Percentiles rank a stretch among this genome's conserved stretches.
Evolutionary conservation across 2,888 invertebrate species (phyloP).

Genomic region (Diarsia rubi): DNA sequence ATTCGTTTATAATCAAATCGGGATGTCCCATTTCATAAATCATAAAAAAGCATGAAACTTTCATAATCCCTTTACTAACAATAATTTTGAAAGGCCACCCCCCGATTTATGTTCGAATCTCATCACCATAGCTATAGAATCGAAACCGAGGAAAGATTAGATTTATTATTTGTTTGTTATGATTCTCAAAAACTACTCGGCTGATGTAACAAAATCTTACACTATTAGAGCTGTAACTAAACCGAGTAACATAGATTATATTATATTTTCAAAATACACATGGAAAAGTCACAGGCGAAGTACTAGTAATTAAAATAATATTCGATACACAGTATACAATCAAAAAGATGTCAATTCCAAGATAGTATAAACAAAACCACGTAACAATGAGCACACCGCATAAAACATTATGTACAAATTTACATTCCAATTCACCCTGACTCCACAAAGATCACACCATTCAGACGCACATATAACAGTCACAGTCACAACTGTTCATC

Average conservation of each 20-base stretch:
- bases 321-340: background rate
- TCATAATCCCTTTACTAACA: background rate
- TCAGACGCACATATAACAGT: constrained; percentile 42
- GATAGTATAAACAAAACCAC: constrained; percentile 31
- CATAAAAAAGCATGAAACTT: background rate
- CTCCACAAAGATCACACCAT: constrained; percentile 39
- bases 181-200: too few species aligned
- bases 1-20: background rate
- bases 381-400: constrained; percentile 52
- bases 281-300: too few species aligned
- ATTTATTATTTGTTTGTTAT: too few species aligned
- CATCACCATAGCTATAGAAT: background rate
- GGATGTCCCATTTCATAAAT: background rate
- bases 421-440: constrained; percentile 59
- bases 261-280: too few species aligned
- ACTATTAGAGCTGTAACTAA: too few species aligned
- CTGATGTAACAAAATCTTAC: too few species aligned
- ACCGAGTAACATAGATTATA: too few species aligned
- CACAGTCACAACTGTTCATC: too few species aligned
- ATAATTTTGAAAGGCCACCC: background rate
- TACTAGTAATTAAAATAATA: background rate
- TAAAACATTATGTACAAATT: constrained; percentile 62
- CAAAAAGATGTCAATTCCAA: constrained; percentile 43
- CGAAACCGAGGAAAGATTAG: too few species aligned
- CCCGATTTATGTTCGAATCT: background rate